Evolutionary conservation across 2,113 vertebrate genomes (phyloP), one percentile per base, ranked within the genome.

Genomic region (Oplegnathus fasciatus): DNA sequence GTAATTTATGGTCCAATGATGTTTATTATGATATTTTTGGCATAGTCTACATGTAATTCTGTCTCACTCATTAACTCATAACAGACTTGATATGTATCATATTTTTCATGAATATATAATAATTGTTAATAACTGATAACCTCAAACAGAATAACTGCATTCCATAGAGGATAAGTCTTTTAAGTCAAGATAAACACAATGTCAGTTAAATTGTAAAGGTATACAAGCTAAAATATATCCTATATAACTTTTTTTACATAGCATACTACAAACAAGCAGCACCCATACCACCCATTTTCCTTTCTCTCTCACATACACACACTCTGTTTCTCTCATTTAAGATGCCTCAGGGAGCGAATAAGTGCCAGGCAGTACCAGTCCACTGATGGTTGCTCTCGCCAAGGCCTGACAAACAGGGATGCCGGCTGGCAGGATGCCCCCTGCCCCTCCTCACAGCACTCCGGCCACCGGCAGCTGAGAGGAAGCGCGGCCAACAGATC

Each of bases 311-410:
- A 77, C 78, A 62, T 50, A 76, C 70, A 55, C 86, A 48, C 82
- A 52, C 68, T 24, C 73, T 72, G 50, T 84, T 78, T 75, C 54
- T 82, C 75, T 81, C 69, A 66, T 91, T 86, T 58, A 67, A 65
- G 78, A 89, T 73, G 86, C 85, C 83, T 84, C 75, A 6, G 87
- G 79, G 79, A 92, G 78, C 54, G 62, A 89, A 83, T 84, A 60
- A 87, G 93, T 88, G 87, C 88, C 93, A 89, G 88, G 87, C 91
- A 42, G 90, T 89, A 67, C 89, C 93, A 94, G 90, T 88, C 83
- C 80, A 87, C 86, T 78, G 82, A 72, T 71, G 88, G 73, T 20
- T 57, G 55, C 57, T 67, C 83, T 83, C 34, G 84, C 86, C 81
- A 87, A 85, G 72, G 81, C 89, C 81, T 91, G 92, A 94, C 88